Conservation (phyloP, 2,113 vertebrate genomes). For the Rhineura floridana region DNA sequence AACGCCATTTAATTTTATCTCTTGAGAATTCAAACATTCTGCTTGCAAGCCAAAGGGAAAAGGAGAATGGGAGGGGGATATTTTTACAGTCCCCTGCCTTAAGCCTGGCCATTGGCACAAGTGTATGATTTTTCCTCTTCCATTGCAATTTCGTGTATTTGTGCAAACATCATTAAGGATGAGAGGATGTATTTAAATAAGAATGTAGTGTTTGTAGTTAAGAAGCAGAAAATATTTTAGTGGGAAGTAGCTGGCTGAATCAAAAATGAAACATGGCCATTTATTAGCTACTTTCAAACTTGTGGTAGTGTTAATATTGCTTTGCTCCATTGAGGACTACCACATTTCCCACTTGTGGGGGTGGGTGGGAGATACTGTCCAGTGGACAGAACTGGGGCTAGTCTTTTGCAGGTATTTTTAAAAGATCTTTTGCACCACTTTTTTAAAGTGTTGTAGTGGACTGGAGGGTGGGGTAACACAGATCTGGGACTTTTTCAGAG, state of each 20-base stretch:
- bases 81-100: slow-evolving; percentile 2
- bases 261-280: background rate
- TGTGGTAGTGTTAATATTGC: background rate
- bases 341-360: background rate
- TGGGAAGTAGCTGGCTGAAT: background rate
- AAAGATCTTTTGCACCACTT: background rate
- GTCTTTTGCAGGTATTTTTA: background rate
- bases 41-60: background rate
- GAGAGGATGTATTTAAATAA: background rate
- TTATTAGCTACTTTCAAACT: background rate
- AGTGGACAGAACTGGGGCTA: background rate
- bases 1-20: slow-evolving; percentile 32
- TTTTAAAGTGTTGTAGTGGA: background rate
- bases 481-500: too few relatives aligned
- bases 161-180: background rate
- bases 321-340: background rate
- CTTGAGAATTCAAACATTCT: slow-evolving; percentile 19
- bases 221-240: background rate
- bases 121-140: background rate
- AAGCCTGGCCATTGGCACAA: background rate
- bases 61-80: background rate
- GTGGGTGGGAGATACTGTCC: too few relatives aligned
- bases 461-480: too few relatives aligned
- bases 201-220: background rate
- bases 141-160: background rate